phyloP scores from a whole-genome alignment of 2,888 invertebrate species.

The Eristalis intricaria region DNA sequence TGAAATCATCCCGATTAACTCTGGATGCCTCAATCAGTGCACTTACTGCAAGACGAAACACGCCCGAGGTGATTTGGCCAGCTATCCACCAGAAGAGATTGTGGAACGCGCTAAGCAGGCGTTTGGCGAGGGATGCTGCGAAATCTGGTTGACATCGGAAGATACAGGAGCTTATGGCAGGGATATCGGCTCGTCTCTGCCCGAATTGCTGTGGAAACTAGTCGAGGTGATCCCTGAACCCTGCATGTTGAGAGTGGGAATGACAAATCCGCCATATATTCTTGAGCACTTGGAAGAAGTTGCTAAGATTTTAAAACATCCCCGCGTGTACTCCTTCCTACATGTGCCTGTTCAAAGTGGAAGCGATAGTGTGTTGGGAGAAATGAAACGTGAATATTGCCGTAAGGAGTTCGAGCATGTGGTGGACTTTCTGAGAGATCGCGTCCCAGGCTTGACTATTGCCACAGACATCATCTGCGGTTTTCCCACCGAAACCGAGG shows the following conservation, averaged over 20 bases:
- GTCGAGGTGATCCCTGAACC: conserved; percentile 86
- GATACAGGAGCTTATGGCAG: conserved; percentile 99
- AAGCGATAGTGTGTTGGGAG: conserved; percentile 95
- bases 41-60: conserved; percentile 99
- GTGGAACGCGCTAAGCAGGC: conserved; percentile 92
- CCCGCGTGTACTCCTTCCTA: conserved; percentile 95
- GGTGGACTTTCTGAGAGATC: conserved; percentile 90
- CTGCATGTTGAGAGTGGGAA: conserved; percentile 93
- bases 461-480: conserved; percentile 99
- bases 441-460: conserved; percentile 94
- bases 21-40: conserved; percentile 98
- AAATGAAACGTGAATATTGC: conserved; percentile 98
- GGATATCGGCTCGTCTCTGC: conserved; percentile 94
- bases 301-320: conserved; percentile 92
- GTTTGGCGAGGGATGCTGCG: conserved; percentile 95
- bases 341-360: conserved; percentile 99
- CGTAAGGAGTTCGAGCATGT: conserved; percentile 94
- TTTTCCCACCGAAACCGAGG: conserved; percentile 96
- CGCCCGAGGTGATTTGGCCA: conserved; percentile 97
- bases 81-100: conserved; percentile 95
- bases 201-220: conserved; percentile 92
- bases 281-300: conserved; percentile 96
- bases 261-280: conserved; percentile 99
- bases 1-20: conserved; percentile 98
- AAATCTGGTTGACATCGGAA: conserved; percentile 99